phyloP scores from a whole-genome alignment of 1,140 invertebrate genomes.

The Nephotettix cincticeps region DNA sequence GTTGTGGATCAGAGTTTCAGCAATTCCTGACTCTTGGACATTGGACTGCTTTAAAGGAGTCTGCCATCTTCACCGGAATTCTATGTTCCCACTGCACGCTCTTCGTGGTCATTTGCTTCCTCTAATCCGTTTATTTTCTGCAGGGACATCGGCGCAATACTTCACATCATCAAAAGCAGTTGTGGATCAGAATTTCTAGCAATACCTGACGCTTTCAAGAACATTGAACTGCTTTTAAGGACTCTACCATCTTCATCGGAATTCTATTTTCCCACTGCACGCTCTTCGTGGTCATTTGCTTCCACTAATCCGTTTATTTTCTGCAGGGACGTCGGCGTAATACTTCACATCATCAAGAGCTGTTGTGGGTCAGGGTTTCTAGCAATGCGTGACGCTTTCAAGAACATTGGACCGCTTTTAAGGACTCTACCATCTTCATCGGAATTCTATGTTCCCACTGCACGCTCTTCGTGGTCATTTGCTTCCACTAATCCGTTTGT shows the following conservation, averaged over 20 bases:
- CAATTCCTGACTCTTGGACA: slow-evolving; percentile 56
- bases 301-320: no score
- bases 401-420: no score
- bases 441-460: no score
- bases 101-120: slow-evolving; percentile 47
- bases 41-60: slow-evolving; percentile 51
- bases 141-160: not conserved
- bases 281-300: no score
- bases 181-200: not conserved
- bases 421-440: no score
- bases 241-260: no score
- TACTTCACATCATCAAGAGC: not conserved
- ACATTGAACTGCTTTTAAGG: no score
- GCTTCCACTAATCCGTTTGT: no score
- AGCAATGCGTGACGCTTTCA: no score
- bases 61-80: slow-evolving; percentile 48
- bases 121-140: not conserved
- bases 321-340: not conserved
- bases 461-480: no score
- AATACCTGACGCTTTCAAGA: not conserved
- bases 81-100: slow-evolving; percentile 53
- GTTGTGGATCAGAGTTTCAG: slow-evolving; percentile 59
- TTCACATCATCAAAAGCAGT: not conserved
- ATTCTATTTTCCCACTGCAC: no score
- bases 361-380: not conserved